Evolutionary conservation across 2,888 invertebrate species (phyloP).

Genomic region (Coenonympha glycerion): DNA sequence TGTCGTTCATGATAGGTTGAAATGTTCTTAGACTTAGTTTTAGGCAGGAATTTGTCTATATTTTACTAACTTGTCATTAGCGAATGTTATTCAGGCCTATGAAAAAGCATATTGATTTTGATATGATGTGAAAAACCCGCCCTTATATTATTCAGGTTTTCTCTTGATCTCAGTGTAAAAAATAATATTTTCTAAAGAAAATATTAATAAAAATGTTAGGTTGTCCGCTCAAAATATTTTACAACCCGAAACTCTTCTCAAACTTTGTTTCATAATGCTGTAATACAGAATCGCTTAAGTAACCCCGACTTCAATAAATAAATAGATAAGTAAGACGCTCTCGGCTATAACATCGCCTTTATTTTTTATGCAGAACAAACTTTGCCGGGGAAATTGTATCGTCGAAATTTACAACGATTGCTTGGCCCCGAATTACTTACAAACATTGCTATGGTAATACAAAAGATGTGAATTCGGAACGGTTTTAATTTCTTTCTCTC

Average conservation of each 20-base stretch:
- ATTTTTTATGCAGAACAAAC: constrained; percentile 15
- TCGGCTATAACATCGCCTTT: constrained; percentile 9
- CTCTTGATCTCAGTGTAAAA: too few species aligned
- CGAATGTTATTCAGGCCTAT: too few species aligned
- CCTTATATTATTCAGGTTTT: too few species aligned
- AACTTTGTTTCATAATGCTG: constrained; percentile 2
- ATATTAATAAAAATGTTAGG: background rate
- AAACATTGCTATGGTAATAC: constrained; percentile 1
- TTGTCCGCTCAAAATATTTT: background rate
- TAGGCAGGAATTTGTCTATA: too few species aligned
- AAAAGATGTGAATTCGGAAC: constrained; percentile 1
- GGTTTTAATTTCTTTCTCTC: constrained; percentile 2
- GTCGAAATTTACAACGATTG: constrained; percentile 16
- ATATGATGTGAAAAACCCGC: too few species aligned
- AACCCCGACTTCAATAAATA: constrained; percentile 19
- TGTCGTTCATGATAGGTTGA: too few species aligned
- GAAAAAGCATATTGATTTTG: too few species aligned
- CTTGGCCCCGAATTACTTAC: constrained; percentile 12
- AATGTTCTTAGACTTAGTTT: too few species aligned
- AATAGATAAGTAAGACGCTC: constrained; percentile 12
- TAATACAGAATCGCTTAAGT: constrained; percentile 13
- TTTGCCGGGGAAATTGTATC: constrained; percentile 13
- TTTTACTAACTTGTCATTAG: too few species aligned
- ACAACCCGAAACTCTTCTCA: background rate
- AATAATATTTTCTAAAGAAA: too few species aligned